phyloP scores from a whole-genome alignment of 2,888 invertebrate genomes.

The Tipula confusa region DNA sequence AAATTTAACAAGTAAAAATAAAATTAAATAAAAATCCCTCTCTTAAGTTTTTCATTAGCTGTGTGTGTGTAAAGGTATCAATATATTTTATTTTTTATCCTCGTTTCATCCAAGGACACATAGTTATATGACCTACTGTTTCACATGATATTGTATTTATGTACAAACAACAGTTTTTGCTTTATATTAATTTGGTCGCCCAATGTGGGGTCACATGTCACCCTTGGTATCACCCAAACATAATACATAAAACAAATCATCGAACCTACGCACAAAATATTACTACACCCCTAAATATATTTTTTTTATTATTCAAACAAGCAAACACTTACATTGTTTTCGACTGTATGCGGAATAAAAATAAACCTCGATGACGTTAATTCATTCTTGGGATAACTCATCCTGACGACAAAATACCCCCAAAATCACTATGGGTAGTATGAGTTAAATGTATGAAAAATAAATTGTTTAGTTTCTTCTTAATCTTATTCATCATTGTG shows the following conservation, averaged over 20 bases:
- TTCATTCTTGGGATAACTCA: neutral
- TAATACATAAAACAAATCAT: neutral
- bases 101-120: neutral
- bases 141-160: neutral
- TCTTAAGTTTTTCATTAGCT: neutral
- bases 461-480: neutral
- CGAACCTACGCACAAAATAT: neutral
- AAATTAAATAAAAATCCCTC: neutral
- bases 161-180: neutral
- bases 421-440: neutral
- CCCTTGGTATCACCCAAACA: neutral
- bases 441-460: neutral
- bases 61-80: neutral
- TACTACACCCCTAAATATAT: neutral
- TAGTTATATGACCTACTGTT: neutral
- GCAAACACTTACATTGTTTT: neutral
- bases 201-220: neutral
- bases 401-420: neutral
- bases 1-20: neutral
- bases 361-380: neutral
- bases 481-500: conserved; percentile 26
- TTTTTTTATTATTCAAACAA: neutral
- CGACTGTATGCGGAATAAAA: neutral
- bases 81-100: neutral
- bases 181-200: neutral